These are phyloP conservation scores for Chrysochloris asiatica DNA, from an alignment of 2,113 vertebrate species.

Conservation along the genomic window DNA sequence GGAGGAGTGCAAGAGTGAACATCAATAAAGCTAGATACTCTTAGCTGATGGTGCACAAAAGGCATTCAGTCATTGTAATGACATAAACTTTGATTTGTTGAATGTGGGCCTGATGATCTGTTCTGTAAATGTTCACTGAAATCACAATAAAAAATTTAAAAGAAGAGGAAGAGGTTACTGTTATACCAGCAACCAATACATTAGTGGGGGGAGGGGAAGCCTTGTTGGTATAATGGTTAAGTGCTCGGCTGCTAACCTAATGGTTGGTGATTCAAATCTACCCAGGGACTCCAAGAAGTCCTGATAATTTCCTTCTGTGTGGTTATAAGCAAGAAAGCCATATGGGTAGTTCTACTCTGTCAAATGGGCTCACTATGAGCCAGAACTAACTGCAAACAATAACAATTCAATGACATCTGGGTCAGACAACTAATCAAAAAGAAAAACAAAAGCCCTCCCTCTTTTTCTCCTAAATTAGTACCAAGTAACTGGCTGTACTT, in stretches of 20 bases:
- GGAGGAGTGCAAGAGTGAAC: too few relatives aligned
- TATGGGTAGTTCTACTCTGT: neutral
- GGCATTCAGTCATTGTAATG: too few relatives aligned
- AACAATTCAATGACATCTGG: neutral
- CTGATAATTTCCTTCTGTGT: neutral
- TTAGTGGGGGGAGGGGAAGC: neutral
- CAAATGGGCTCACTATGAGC: neutral
- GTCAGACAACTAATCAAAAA: neutral
- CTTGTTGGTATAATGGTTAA: neutral
- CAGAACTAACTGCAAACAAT: neutral
- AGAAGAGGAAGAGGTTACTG: too few relatives aligned
- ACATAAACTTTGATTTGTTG: too few relatives aligned
- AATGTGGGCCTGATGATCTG: too few relatives aligned
- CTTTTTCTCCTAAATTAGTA: neutral
- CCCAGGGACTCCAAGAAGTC: neutral
- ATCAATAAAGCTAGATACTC: too few relatives aligned
- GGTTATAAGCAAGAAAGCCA: neutral
- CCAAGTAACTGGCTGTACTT: slow-evolving; percentile 5
- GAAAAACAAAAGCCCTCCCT: neutral
- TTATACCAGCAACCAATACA: neutral
- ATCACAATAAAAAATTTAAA: too few relatives aligned
- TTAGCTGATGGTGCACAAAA: too few relatives aligned
- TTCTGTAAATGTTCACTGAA: too few relatives aligned
- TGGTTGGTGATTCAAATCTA: neutral
- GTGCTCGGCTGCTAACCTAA: neutral